A percentile compares a stretch with the other conserved stretches of the same genome.
These are phyloP conservation scores for Thryonomys swinderianus DNA, from an alignment of 2,113 vertebrate species.

Conservation along the genomic window DNA sequence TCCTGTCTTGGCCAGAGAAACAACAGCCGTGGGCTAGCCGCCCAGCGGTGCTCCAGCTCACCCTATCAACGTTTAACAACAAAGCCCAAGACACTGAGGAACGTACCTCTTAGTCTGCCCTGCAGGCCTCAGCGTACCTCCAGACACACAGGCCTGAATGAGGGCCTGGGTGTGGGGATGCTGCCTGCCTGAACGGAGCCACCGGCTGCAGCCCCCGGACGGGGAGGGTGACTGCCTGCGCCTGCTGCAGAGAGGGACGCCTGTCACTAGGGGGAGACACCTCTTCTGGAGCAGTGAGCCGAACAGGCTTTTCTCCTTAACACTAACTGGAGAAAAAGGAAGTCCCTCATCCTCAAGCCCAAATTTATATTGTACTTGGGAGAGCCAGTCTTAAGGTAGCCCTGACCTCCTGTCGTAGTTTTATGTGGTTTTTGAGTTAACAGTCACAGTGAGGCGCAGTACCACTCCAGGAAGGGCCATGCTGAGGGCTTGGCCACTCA, in stretches of 20 bases:
- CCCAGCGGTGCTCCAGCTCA: background rate
- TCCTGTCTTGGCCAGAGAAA: background rate
- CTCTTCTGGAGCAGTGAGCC: background rate
- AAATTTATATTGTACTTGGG: background rate
- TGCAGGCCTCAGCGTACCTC: background rate
- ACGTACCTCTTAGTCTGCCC: background rate
- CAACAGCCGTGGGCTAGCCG: background rate
- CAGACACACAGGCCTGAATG: background rate
- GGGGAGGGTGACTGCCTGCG: background rate
- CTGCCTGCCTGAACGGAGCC: background rate
- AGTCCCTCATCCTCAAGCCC: background rate
- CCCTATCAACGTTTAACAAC: background rate
- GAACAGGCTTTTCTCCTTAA: background rate
- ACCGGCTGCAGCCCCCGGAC: background rate
- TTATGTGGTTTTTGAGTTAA: background rate
- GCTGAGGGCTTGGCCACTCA: accelerated
- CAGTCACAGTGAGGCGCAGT: background rate
- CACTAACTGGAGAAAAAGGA: background rate
- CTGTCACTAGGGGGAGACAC: slow-evolving; percentile 44
- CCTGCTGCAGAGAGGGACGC: background rate
- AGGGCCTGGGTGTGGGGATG: background rate
- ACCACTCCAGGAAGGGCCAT: accelerated
- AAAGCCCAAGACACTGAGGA: background rate
- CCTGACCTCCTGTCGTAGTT: accelerated
- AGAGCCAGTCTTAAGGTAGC: background rate